Percentiles rank a stretch among this genome's conserved stretches.
Conservation (phyloP, 2,888 invertebrate species). For the Mesorhabditis spiculigera region DNA sequence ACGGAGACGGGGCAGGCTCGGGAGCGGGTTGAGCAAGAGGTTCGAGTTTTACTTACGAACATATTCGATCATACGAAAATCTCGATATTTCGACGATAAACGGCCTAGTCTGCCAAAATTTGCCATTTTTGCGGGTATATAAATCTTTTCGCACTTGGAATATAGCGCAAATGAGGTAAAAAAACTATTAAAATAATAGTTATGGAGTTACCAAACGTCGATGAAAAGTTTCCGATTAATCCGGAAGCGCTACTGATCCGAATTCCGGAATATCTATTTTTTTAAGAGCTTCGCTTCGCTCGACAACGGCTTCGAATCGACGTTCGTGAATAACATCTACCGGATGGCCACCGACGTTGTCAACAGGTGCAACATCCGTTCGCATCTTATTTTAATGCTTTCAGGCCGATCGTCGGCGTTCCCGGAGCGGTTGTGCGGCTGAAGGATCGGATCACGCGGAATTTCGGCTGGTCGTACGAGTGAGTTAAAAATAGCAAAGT, state of each 20-base stretch:
- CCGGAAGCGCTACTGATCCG: no score
- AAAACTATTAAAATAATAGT: no score
- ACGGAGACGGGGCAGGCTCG: constrained; percentile 14
- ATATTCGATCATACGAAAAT: no score
- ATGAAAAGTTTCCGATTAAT: no score
- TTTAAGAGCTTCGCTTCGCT: constrained; percentile 49
- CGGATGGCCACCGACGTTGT: constrained; percentile 40
- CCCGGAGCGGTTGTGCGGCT: constrained; percentile 64
- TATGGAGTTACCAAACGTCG: no score
- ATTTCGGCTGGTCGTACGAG: constrained; percentile 54
- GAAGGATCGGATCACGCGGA: constrained; percentile 45
- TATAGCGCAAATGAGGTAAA: no score
- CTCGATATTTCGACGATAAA: no score
- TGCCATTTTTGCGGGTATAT: not conserved
- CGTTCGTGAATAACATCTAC: constrained; percentile 53
- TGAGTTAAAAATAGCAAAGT: constrained; percentile 17
- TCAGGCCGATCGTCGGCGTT: constrained; percentile 74
- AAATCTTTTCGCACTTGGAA: not conserved
- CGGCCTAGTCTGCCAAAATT: no score
- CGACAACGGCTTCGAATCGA: constrained; percentile 46
- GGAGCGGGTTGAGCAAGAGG: constrained; percentile 21
- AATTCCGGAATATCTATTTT: not conserved
- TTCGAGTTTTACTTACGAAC: not conserved
- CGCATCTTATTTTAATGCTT: not conserved
- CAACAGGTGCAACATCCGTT: constrained; percentile 9